These are phyloP conservation scores for Brachionus sp. DNA, from an alignment of 1,140 invertebrate species.

Conservation along the genomic window DNA sequence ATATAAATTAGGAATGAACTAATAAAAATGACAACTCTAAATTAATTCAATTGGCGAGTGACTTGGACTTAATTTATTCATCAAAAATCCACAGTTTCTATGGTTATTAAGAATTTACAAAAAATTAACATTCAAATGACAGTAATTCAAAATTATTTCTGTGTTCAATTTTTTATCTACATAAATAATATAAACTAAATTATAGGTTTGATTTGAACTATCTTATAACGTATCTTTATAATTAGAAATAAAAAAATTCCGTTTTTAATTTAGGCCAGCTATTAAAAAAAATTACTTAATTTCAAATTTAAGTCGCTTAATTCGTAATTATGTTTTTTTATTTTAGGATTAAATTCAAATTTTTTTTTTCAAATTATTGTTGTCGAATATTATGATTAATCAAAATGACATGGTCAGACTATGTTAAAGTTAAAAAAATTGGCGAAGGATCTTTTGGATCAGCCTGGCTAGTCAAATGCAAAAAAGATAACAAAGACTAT, in stretches of 20 bases:
- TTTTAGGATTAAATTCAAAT: neutral
- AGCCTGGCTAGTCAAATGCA: slow-evolving; percentile 2
- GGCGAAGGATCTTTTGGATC: slow-evolving; percentile 41
- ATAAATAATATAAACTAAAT: neutral
- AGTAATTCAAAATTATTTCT: neutral
- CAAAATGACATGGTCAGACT: slow-evolving; percentile 35
- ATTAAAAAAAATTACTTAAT: neutral
- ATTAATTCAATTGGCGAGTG: neutral
- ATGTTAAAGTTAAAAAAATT: slow-evolving; percentile 35
- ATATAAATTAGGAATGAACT: too few relatives aligned
- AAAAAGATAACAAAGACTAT: neutral
- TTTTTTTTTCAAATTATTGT: too few relatives aligned
- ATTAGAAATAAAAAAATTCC: neutral
- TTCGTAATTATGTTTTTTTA: neutral
- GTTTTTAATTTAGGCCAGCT: neutral
- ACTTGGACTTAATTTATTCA: neutral
- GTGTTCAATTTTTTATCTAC: neutral
- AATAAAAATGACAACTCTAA: neutral
- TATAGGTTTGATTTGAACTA: neutral
- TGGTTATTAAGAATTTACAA: neutral
- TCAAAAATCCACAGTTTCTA: neutral
- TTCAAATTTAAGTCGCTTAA: neutral
- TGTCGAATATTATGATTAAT: neutral
- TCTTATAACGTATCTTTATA: neutral
- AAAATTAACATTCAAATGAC: slow-evolving; percentile 6